Conservation (phyloP, 1,140 invertebrate genomes). For the Leptonema lineaticorne region DNA sequence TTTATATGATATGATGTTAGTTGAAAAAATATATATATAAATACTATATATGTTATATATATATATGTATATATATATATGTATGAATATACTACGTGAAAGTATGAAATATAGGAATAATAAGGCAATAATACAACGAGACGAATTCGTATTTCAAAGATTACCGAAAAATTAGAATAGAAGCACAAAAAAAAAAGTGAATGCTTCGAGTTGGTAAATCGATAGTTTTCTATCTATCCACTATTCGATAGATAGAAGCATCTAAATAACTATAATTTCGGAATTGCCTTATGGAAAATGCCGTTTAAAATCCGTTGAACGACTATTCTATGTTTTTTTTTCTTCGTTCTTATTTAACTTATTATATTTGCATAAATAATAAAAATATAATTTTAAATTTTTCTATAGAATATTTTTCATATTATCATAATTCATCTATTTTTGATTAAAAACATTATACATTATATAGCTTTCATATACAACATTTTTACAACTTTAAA, state of each 20-base stretch:
- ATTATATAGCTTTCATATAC: no score
- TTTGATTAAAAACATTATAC: no score
- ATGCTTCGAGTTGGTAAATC: slow-evolving; percentile 1
- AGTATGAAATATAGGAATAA: background rate
- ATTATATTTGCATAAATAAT: background rate
- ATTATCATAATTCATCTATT: no score
- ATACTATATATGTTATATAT: no score
- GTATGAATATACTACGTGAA: background rate
- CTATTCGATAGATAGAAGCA: slow-evolving; percentile 13
- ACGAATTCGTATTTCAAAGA: background rate
- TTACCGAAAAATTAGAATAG: slow-evolving; percentile 18
- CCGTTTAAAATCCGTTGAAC: background rate
- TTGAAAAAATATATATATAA: slow-evolving; percentile 1
- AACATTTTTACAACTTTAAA: no score
- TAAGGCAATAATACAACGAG: background rate
- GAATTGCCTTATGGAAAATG: slow-evolving; percentile 5
- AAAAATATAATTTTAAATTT: background rate
- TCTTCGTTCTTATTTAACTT: no score
- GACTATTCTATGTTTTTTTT: no score
- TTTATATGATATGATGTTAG: no score
- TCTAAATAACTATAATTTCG: slow-evolving; percentile 23
- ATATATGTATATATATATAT: no score
- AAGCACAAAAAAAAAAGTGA: no score
- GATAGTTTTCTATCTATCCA: slow-evolving; percentile 23
- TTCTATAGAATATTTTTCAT: background rate